Conservation (phyloP, 2,113 vertebrate genomes). For the Sardina pilchardus region DNA sequence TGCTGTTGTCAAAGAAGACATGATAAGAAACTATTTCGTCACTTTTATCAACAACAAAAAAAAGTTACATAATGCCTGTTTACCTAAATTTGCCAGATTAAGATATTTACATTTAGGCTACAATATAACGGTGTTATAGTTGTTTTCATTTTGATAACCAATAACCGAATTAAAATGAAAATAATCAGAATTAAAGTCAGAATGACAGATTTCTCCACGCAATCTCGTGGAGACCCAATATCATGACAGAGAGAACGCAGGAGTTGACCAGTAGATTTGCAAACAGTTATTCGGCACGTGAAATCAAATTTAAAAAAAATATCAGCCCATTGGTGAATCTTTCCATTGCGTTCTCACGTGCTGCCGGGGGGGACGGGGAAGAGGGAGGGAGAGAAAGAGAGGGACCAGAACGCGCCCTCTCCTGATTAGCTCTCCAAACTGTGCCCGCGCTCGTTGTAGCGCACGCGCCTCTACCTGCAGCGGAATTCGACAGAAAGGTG, state of each 20-base stretch:
- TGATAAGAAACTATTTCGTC: too few species aligned
- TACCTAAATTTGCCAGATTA: not conserved
- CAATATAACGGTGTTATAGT: not conserved
- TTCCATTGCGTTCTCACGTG: constrained; percentile 7
- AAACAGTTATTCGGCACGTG: not conserved
- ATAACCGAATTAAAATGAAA: not conserved
- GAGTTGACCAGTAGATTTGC: not conserved
- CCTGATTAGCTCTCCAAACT: constrained; percentile 29
- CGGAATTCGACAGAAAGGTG: constrained; percentile 18
- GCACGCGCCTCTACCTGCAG: constrained; percentile 13
- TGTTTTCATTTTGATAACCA: not conserved
- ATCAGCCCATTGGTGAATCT: constrained; percentile 8
- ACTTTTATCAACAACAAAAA: too few species aligned
- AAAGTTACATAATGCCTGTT: too few species aligned
- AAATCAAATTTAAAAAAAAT: not conserved
- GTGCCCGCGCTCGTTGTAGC: not conserved
- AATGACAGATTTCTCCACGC: not conserved
- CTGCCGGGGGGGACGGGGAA: not conserved
- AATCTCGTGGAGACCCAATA: not conserved
- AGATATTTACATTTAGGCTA: not conserved
- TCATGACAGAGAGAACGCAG: not conserved
- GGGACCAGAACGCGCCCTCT: constrained; percentile 11
- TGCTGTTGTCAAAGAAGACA: too few species aligned
- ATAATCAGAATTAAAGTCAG: too few species aligned
- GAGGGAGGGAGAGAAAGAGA: constrained; percentile 29